Base-by-base conservation (phyloP, 2,888 invertebrate species). In the Leptura quadrifasciata region DNA sequence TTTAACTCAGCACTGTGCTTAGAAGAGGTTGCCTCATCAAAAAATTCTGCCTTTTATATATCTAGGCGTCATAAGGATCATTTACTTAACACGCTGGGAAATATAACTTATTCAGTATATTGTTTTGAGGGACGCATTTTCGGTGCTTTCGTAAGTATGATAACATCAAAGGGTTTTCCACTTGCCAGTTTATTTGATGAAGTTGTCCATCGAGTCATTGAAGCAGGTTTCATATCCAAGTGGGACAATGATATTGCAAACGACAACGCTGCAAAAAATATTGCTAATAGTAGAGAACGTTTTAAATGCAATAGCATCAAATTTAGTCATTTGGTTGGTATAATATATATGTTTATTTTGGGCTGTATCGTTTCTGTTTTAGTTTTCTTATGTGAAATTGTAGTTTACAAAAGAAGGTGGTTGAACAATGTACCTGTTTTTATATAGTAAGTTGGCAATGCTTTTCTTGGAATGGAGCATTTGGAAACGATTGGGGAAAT, bases 111-210 rank as follows among this genome's bases (percentile, higher is more conserved):
- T n/a, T 39, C 27, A 8, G 2, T 61, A 17, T 31, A 71, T 52
- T 71, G 71, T 18, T 20, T 61, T 2, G 15, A 52, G 4, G 39
- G 17, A 8, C 60, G 61, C 15, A 6, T 71, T 2, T 17, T 21
- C 4, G 52, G 24, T 9, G 52, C 52, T 17, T 27, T 47, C 10
- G 20, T 71, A 4, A 24, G 10, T 10, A 24, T 71, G 21, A 8
- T 71, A 2, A 71, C 61, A 61, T 21, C 52, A 20, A 71, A 27
- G 10, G 71, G 71, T 10, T 71, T 71, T 20, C 71, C 61, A 8
- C 52, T 61, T 24, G 17, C 5, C 8, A 6, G 47, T 9, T 3
- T 18, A 15, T 61, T 71, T 35, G 17, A 71, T 31, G 17, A 15
- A 10, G 12, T 60, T 8, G 27, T 71, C 0, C n/a, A 52, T 31